Evolutionary conservation across 2,888 invertebrate genomes (phyloP).

Genomic region (Drosophila paranaensis): DNA sequence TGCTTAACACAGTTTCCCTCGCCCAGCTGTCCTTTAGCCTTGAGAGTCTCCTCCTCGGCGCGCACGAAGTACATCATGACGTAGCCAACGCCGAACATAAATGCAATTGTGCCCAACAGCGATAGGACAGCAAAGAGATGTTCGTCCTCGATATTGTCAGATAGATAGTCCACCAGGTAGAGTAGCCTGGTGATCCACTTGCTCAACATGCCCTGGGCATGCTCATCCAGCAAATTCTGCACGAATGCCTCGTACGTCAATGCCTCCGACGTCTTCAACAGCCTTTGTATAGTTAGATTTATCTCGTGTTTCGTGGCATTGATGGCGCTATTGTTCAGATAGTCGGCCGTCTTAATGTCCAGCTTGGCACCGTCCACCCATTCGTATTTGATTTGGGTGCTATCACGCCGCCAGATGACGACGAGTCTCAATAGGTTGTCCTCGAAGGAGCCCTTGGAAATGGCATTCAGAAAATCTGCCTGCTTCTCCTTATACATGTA

Average conservation of each 20-base stretch:
- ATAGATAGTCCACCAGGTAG: conserved; percentile 89
- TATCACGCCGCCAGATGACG: conserved; percentile 95
- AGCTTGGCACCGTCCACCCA: conserved; percentile 88
- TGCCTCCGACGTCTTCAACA: conserved; percentile 90
- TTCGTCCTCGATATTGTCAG: conserved; percentile 90
- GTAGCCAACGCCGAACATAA: conserved; percentile 92
- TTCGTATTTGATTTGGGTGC: conserved; percentile 94
- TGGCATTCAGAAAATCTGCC: conserved; percentile 90
- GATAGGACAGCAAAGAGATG: conserved; percentile 92
- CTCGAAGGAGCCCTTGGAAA: conserved; percentile 86
- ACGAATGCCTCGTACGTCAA: conserved; percentile 92
- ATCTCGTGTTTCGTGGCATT: conserved; percentile 91
- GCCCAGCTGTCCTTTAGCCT: conserved; percentile 79
- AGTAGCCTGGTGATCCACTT: conserved; percentile 88
- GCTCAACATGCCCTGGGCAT: conserved; percentile 90
- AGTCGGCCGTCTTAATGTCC: conserved; percentile 79
- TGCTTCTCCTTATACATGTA: conserved; percentile 93
- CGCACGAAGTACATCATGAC: conserved; percentile 93
- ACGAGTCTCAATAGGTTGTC: conserved; percentile 92
- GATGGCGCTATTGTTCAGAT: conserved; percentile 85
- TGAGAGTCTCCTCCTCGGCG: conserved; percentile 83
- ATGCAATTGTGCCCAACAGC: conserved; percentile 90
- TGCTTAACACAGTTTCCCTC: conserved; percentile 58
- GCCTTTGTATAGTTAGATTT: conserved; percentile 89
- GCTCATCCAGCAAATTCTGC: conserved; percentile 92